Evolutionary conservation across 2,797 vertebrate species (phyloP), one percentile per base, ranked within the genome.

Genomic region (Esox lucius): DNA sequence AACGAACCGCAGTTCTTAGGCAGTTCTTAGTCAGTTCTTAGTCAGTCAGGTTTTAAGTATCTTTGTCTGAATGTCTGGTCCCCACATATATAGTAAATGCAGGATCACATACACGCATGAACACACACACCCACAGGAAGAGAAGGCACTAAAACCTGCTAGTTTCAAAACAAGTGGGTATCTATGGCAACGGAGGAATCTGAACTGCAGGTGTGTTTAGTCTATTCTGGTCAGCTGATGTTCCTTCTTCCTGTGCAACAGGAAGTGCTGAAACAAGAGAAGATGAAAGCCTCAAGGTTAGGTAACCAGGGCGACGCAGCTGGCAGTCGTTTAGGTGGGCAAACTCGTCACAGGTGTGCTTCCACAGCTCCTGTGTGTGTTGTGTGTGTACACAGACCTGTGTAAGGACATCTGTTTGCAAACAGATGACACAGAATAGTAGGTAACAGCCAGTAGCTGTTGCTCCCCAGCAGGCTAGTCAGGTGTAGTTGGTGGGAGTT

Each of bases 221-320:
- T 59, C 33, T 74, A 75, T 75, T 83, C 85, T 85, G 87, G 87
- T 91, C 87, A 90, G 84, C 87, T 90, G 89, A 88, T 86, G 70
- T 3, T 11, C 79, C 51, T 26, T 17, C 85, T 94, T 94, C 91
- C 91, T 90, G 91, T 86, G 77, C 75, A 88, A 87, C 90, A 90
- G 91, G 91, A 91, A 90, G 87, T 80, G 74, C 75, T 46, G 61
- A 83, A 84, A 68, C 42, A 83, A 87, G 83, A 19, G 39, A 70
- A 83, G 87, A 88, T 84, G 80, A 87, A 82, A 84, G 89, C 80
- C 22, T 86, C 74, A 83, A 87, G 85, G 87, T 85, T 46, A 46
- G 42, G 42, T 46, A 46, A 46, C 42, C 42, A 12, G 42, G 42
- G 42, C 7, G 81, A 70, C 78, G 74, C 85, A 88, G 83, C 85